Percentiles rank a stretch among this genome's conserved stretches.
These are phyloP conservation scores for Ceratina australensis DNA, from an alignment of 1,140 invertebrate genomes.

Conservation along the genomic window DNA sequence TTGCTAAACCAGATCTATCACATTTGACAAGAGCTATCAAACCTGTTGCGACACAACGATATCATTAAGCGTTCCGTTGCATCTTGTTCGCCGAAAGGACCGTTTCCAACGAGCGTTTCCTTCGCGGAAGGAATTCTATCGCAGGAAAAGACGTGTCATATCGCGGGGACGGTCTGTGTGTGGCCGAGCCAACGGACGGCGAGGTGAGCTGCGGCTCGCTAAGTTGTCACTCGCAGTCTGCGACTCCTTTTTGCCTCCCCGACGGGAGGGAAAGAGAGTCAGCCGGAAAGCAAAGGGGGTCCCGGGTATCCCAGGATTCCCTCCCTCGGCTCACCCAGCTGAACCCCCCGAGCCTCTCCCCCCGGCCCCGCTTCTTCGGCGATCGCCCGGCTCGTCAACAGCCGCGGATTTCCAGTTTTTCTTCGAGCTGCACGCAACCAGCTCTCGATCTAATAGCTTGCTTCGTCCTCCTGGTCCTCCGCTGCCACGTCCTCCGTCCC, in stretches of 20 bases:
- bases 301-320: constrained; percentile 53
- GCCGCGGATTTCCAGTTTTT: constrained; percentile 76
- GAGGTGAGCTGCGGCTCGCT: constrained; percentile 75
- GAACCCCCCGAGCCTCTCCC: too few species aligned
- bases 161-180: constrained; percentile 67
- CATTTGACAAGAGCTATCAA: constrained; percentile 47
- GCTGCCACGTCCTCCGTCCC: constrained; percentile 28
- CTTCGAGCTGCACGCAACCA: constrained; percentile 66
- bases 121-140: constrained; percentile 62
- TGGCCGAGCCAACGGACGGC: constrained; percentile 68
- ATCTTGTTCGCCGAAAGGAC: constrained; percentile 41
- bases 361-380: too few species aligned
- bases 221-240: constrained; percentile 75
- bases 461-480: constrained; percentile 36
- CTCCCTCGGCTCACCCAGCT: constrained; percentile 42
- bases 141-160: constrained; percentile 63
- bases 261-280: constrained; percentile 42
- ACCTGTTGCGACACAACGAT: constrained; percentile 39
- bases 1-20: constrained; percentile 30
- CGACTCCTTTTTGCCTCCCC: constrained; percentile 72
- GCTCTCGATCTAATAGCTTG: constrained; percentile 74
- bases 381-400: constrained; percentile 67
- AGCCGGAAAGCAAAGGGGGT: constrained; percentile 42
- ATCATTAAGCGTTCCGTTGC: constrained; percentile 35
- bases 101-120: constrained; percentile 34